Percentiles rank a stretch among this genome's conserved stretches.
phyloP scores from a whole-genome alignment of 2,113 vertebrate genomes.

The Stictonetta naevosa region DNA sequence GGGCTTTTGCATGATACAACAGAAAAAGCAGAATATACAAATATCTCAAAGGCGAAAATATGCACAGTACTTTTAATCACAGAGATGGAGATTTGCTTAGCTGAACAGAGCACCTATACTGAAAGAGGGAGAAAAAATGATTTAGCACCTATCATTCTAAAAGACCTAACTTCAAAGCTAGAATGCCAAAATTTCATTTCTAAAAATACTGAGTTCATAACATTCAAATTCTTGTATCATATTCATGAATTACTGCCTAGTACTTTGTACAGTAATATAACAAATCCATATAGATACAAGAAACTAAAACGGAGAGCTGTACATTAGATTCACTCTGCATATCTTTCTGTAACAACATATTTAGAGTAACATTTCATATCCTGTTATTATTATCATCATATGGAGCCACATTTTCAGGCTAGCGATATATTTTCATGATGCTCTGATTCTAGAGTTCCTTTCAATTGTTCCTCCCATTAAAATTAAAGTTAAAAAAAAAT shows the following conservation, averaged over 20 bases:
- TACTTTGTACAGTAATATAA: background rate
- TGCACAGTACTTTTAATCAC: background rate
- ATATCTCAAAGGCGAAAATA: background rate
- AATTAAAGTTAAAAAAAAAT: constrained; percentile 57
- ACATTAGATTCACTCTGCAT: background rate
- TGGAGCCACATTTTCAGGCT: background rate
- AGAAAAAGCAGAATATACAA: background rate
- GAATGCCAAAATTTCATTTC: background rate
- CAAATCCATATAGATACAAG: background rate
- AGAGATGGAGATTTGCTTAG: background rate
- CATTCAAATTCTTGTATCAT: background rate
- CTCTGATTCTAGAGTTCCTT: background rate
- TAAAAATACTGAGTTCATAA: background rate
- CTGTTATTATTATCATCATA: background rate
- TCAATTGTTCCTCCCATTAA: constrained; percentile 21
- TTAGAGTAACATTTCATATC: background rate
- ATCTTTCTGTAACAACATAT: background rate
- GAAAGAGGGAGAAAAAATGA: background rate
- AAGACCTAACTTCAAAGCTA: background rate
- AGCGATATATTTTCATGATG: background rate
- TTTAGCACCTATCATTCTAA: background rate
- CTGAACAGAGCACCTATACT: background rate
- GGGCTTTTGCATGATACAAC: background rate
- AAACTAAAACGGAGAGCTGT: background rate
- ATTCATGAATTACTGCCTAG: background rate